phyloP scores from a whole-genome alignment of 2,888 invertebrate species.

The Amorpha juglandis region DNA sequence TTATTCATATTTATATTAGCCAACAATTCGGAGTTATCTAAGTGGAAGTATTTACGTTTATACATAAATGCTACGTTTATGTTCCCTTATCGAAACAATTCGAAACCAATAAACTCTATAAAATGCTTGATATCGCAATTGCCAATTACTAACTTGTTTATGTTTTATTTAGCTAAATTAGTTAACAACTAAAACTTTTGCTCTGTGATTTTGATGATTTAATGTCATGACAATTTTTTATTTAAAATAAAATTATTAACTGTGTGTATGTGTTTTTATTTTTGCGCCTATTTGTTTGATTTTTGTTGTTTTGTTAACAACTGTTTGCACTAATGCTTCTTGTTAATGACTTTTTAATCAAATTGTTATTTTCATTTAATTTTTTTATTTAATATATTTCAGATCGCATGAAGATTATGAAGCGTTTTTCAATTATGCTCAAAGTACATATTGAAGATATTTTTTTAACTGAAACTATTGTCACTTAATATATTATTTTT shows the following conservation, averaged over 20 bases:
- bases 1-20: background rate
- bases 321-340: constrained; percentile 18
- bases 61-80: background rate
- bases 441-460: constrained; percentile 5
- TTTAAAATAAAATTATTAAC: constrained; percentile 55
- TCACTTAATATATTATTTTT: background rate
- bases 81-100: background rate
- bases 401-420: constrained; percentile 47
- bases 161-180: constrained; percentile 24
- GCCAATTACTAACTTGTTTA: constrained; percentile 2
- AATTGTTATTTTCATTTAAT: constrained; percentile 21
- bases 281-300: constrained; percentile 21
- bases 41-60: background rate
- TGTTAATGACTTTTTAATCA: background rate
- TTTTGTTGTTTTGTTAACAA: constrained; percentile 24
- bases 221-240: constrained; percentile 30
- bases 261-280: constrained; percentile 43
- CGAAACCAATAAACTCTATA: constrained; percentile 5
- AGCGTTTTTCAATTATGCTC: constrained; percentile 44
- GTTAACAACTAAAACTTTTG: constrained; percentile 18
- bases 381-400: constrained; percentile 46
- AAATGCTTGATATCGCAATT: constrained; percentile 32
- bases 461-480: background rate
- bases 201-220: constrained; percentile 24
- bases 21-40: background rate